A percentile compares a stretch with the other conserved stretches of the same genome.
Evolutionary conservation across 2,113 vertebrate genomes (phyloP).

Genomic region (Pseudolaguvia tuberculata): DNA sequence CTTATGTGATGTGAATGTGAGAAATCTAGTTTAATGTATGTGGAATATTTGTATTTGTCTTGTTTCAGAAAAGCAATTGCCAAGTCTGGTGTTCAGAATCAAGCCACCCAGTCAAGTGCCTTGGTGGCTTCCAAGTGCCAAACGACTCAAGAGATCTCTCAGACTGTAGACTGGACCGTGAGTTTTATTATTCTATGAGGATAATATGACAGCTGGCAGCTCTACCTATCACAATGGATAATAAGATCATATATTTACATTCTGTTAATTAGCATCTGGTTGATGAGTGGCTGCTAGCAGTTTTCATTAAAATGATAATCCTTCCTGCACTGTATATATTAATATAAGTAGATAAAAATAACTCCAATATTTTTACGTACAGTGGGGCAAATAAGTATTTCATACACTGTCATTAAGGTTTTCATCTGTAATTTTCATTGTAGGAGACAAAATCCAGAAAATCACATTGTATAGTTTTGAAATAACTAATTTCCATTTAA

Average conservation of each 20-base stretch:
- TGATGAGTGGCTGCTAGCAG: neutral
- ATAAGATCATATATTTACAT: conserved; percentile 3
- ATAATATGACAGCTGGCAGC: neutral
- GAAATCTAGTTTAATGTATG: neutral
- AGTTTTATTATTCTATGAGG: conserved; percentile 59
- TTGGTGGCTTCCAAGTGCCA: conserved; percentile 58
- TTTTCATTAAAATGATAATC: neutral
- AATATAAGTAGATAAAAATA: conserved; percentile 1
- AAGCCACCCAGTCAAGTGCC: conserved; percentile 64
- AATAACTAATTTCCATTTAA: no score
- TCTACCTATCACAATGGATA: neutral
- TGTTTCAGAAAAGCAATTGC: conserved; percentile 87
- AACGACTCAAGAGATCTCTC: conserved; percentile 70
- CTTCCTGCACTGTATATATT: neutral
- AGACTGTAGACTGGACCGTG: conserved; percentile 88
- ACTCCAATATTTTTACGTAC: neutral
- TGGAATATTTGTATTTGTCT: conserved; percentile 33
- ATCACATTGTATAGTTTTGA: no score
- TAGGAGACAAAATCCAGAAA: no score
- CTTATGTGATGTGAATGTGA: neutral
- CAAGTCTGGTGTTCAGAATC: conserved; percentile 80
- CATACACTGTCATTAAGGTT: no score
- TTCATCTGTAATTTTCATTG: no score
- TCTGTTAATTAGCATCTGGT: conserved; percentile 1
- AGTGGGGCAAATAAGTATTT: no score